These are phyloP conservation scores for Gambusia affinis DNA, from an alignment of 2,113 vertebrate species.

Conservation along the genomic window DNA sequence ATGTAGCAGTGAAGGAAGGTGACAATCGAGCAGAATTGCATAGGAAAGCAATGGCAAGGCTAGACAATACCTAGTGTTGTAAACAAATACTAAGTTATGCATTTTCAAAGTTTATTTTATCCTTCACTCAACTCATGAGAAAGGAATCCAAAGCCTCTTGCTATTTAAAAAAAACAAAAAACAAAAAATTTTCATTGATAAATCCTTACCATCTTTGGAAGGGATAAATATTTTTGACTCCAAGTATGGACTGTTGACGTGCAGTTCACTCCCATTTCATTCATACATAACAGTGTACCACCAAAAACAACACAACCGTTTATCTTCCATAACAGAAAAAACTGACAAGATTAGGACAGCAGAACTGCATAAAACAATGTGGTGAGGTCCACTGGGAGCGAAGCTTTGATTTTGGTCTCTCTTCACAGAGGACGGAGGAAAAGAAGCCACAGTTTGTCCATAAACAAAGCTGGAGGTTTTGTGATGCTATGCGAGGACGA, in stretches of 20 bases:
- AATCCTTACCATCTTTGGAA: not conserved
- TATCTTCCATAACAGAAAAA: constrained; percentile 19
- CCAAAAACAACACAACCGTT: constrained; percentile 1
- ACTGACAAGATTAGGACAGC: constrained; percentile 33
- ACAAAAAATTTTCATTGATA: not conserved
- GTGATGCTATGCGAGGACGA: constrained; percentile 28
- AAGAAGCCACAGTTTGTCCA: constrained; percentile 27
- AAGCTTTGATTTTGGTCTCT: constrained; percentile 44
- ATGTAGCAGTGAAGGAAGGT: no score
- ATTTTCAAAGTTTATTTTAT: no score
- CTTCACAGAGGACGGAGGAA: constrained; percentile 43
- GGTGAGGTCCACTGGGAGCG: constrained; percentile 32
- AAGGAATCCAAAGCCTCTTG: no score
- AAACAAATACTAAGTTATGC: no score
- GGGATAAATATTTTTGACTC: not conserved
- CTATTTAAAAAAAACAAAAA: not conserved
- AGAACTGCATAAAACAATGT: constrained; percentile 26
- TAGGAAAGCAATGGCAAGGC: no score
- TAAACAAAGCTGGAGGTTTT: constrained; percentile 45
- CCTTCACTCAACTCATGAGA: no score
- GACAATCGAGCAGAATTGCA: no score
- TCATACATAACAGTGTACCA: not conserved
- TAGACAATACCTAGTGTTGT: no score
- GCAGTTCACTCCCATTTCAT: not conserved
- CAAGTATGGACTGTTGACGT: constrained; percentile 14